phyloP scores from a whole-genome alignment of 2,888 invertebrate genomes.

The Microplitis deprimator region DNA sequence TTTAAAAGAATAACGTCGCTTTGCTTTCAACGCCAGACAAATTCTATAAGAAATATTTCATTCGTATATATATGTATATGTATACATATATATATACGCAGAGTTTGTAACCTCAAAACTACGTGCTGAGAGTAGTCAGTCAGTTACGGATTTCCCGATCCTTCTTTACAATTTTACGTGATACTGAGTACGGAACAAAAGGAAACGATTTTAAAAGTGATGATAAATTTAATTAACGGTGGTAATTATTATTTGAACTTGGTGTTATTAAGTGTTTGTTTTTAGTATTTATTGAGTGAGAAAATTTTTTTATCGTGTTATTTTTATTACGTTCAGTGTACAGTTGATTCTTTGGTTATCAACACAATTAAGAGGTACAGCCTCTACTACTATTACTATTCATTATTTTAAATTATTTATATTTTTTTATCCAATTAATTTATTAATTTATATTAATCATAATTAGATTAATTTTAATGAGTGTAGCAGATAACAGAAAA shows the following conservation, averaged over 20 bases:
- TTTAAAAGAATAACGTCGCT: slow-evolving; percentile 31
- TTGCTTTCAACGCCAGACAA: slow-evolving; percentile 19
- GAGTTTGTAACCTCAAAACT: slow-evolving; percentile 35
- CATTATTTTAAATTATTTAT: slow-evolving; percentile 3
- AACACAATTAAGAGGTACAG: not conserved
- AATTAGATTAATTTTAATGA: too few relatives aligned
- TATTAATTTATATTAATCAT: not conserved
- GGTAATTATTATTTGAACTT: not conserved
- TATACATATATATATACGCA: slow-evolving; percentile 30
- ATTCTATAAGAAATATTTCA: slow-evolving; percentile 35
- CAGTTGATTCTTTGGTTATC: not conserved
- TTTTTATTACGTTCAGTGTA: slow-evolving; percentile 25
- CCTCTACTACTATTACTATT: not conserved
- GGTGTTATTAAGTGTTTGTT: not conserved
- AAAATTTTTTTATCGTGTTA: slow-evolving; percentile 6
- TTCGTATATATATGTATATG: slow-evolving; percentile 44
- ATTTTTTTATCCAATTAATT: not conserved
- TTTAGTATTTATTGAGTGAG: slow-evolving; percentile 16
- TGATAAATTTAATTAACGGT: not conserved
- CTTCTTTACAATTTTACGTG: not conserved
- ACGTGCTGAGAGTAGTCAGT: not conserved
- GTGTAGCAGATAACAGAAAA: too few relatives aligned
- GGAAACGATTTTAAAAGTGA: not conserved
- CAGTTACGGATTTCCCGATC: slow-evolving; percentile 19
- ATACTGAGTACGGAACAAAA: slow-evolving; percentile 1